A percentile compares a stretch with the other conserved stretches of the same genome.
phyloP scores from a whole-genome alignment of 2,113 vertebrate genomes.

The Beaufortia kweichowensis region DNA sequence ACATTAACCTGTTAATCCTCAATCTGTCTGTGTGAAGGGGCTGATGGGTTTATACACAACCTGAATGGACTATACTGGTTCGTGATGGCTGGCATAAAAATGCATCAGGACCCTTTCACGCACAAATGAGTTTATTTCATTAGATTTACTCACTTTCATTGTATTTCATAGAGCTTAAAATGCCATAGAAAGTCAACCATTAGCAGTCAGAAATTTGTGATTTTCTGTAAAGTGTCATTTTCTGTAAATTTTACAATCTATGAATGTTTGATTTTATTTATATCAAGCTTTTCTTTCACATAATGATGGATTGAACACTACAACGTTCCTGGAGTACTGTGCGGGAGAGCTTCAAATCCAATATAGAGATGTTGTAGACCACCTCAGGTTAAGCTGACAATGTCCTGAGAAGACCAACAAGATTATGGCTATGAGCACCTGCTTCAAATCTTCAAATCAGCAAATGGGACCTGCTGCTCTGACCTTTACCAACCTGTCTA shows the following conservation, averaged over 20 bases:
- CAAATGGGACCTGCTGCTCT: conserved; percentile 50
- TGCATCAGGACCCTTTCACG: neutral
- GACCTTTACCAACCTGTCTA: conserved; percentile 54
- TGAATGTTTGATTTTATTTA: neutral
- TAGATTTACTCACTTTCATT: neutral
- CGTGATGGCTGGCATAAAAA: conserved; percentile 7
- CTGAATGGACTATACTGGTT: conserved; percentile 55
- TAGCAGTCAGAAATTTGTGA: no score
- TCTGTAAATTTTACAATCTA: no score
- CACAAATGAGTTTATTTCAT: neutral
- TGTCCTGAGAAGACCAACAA: conserved; percentile 63
- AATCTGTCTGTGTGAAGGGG: conserved; percentile 48
- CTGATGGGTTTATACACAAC: conserved; percentile 63
- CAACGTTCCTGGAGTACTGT: neutral
- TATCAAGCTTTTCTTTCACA: neutral
- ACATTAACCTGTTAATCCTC: conserved; percentile 70
- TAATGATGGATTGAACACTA: neutral
- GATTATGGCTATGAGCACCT: conserved; percentile 72
- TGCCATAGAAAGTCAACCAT: neutral
- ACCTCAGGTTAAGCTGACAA: conserved; percentile 72
- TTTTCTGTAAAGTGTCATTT: no score
- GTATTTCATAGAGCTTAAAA: neutral
- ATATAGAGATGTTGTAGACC: conserved; percentile 65
- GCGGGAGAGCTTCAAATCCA: conserved; percentile 53
- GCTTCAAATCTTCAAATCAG: conserved; percentile 62